phyloP scores from a whole-genome alignment of 2,113 vertebrate species.

The Ceuthmochares aereus region DNA sequence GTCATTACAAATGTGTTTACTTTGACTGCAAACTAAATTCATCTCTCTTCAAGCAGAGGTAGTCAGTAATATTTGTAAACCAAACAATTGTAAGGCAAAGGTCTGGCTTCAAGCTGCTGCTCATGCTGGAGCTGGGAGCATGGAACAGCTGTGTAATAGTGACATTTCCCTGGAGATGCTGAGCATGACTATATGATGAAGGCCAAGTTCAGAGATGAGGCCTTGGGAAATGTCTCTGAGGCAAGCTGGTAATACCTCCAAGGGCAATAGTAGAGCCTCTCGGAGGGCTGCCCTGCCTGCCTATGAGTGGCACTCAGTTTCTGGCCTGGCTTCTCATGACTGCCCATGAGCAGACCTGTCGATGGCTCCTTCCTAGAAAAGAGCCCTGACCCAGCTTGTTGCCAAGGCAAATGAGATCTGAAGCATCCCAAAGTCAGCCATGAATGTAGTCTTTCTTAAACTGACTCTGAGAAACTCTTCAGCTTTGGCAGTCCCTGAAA shows the following conservation, averaged over 20 bases:
- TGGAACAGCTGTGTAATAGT: background rate
- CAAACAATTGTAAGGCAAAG: background rate
- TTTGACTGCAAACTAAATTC: slow-evolving; percentile 52
- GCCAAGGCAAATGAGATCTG: background rate
- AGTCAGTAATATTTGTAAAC: slow-evolving; percentile 32
- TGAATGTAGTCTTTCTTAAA: background rate
- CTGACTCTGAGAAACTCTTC: background rate
- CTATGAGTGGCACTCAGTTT: background rate
- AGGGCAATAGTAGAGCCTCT: background rate
- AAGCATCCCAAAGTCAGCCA: background rate
- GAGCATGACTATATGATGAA: background rate
- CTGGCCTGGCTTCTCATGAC: background rate
- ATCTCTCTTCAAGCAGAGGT: slow-evolving; percentile 38
- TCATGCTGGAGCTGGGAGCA: background rate
- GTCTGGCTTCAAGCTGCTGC: slow-evolving; percentile 14
- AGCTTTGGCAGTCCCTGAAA: background rate
- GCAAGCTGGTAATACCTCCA: background rate
- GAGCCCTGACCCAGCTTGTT: background rate
- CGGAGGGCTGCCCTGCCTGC: background rate
- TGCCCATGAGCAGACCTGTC: background rate
- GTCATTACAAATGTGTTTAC: slow-evolving; percentile 68
- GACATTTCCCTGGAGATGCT: background rate
- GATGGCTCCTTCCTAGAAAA: background rate
- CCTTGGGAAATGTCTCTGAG: background rate
- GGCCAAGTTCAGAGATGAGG: background rate